Evolutionary conservation across 2,113 vertebrate genomes (phyloP), one percentile per base, ranked within the genome.

Genomic region (Stegostoma tigrinum): DNA sequence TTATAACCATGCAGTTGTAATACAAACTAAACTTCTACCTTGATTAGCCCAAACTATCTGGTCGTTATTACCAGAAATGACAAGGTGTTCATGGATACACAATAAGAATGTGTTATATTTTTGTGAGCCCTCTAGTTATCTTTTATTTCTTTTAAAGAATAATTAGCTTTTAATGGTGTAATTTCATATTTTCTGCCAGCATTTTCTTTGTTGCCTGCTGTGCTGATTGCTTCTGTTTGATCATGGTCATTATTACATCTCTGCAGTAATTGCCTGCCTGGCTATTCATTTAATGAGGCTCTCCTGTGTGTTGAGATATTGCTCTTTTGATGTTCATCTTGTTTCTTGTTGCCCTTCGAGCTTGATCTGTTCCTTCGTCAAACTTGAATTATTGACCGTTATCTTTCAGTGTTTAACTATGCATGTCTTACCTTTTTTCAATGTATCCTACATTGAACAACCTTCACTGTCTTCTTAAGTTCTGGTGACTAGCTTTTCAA

Each of bases 81-180:
- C 8, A 45, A 68, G 48, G 3, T 90, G 91, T 68, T 94, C 91
- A n/a, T 45, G 21, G 64, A 94, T 94, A 66, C 21, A 94, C 91
- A 24, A 12, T 94, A 10, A 67, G 86, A 94, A 45, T 94, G 34
- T 19, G 30, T 0, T 90, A 61, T 90, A 34, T 45, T 90, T 90
- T 97, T 97, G 97, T 97, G 96, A 97, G 96, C 97, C 97, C 97
- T 97, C 97, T 96, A 97, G 97, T 98, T 0, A 95, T 96, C 97
- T 97, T 97, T 98, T 97, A 97, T 98, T 98, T 97, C 97, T 97
- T 98, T 98, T 98, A 97, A 98, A 98, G 97, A 98, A 98, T 98
- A 98, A 98, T 98, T 98, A 98, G 97, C 97, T 97, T 98, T 98
- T 98, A 98, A 98, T 97, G 97, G 97, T 96, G 96, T 97, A 97